Evolutionary conservation across 2,888 invertebrate species (phyloP).

Genomic region (Germaria angustata): DNA sequence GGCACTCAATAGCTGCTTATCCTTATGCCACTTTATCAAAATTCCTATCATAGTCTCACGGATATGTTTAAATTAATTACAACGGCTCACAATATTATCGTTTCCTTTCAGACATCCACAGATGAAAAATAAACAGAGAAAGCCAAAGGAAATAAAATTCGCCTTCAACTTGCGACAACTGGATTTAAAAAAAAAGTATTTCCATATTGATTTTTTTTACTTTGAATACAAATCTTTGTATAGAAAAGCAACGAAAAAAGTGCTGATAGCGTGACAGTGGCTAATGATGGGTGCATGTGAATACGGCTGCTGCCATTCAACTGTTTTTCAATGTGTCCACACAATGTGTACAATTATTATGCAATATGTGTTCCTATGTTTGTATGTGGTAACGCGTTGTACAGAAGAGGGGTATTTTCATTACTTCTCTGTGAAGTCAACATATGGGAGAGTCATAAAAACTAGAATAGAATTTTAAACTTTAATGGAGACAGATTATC

Average conservation of each 20-base stretch:
- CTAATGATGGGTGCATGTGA: conserved; percentile 57
- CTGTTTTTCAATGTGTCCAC: background rate
- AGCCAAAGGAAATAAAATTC: conserved; percentile 15
- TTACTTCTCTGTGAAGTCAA: background rate
- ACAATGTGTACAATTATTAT: background rate
- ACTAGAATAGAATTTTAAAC: conserved; percentile 20
- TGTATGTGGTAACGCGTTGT: background rate
- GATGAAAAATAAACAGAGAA: background rate
- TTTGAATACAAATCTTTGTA: conserved; percentile 25
- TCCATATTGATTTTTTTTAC: background rate
- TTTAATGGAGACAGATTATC: conserved; percentile 23
- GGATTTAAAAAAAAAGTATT: conserved; percentile 9
- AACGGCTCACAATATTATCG: conserved; percentile 44
- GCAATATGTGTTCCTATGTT: background rate
- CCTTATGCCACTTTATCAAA: conserved; percentile 43
- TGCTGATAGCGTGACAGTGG: conserved; percentile 60
- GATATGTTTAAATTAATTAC: conserved; percentile 61
- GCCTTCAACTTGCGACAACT: background rate
- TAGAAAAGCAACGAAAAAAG: background rate
- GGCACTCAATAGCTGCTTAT: conserved; percentile 27
- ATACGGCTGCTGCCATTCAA: conserved; percentile 1
- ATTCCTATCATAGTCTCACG: conserved; percentile 56
- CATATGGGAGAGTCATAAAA: conserved; percentile 31
- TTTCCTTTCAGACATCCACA: background rate
- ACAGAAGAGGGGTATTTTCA: conserved; percentile 8